Evolutionary conservation across 53 echinoderm and acorn worm species (phyloP), one percentile per base, ranked within the genome.

Genomic region (Patiria pectinifera): DNA sequence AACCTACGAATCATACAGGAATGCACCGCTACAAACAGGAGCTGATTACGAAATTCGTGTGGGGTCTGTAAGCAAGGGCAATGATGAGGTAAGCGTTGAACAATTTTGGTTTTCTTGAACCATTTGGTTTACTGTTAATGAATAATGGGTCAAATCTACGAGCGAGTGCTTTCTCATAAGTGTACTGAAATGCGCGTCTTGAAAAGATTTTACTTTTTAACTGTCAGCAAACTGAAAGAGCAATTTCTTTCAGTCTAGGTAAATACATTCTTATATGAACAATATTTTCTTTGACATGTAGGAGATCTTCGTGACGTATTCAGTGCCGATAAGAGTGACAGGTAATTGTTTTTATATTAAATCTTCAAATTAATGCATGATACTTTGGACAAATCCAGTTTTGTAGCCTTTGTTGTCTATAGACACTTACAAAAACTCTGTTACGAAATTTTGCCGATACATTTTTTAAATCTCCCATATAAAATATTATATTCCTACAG

Each of bases 1-100:
- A 62, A 84, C 45, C 26, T 84, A 84, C n/a, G 45, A 69, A 63
- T 11, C 12, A 2, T 84, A 84, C 84, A 59, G 59, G 61, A 84
- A 84, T 84, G 84, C 84, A 44, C 63, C 84, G 11, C 69, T 84
- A 4, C 63, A 84, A 24, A 35, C 84, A 12, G 84, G 66, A 0
- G 84, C 84, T 18, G 15, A 11, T 44, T 84, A 84, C 13, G 44
- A 84, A 4, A 84, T 84, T 14, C 11, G 84, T 2, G 84, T 84
- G 6, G 84, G 84, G 25, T 62, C 84, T 1, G 84, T 84, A 16
- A 84, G 84, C 44, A 62, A 12, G 25, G 84, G 62, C 7, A 84
- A 84, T 45, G 84, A 63, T 3, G 26, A 26, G 69, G 84, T 84
- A 84, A 6, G 79, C 11, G 14, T 13, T 14, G 66, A 74, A 47